Percentiles rank a stretch among this genome's conserved stretches.
Evolutionary conservation across 53 echinoderm and acorn worm genomes (phyloP).

Genomic region (Echinometra lucunter): DNA sequence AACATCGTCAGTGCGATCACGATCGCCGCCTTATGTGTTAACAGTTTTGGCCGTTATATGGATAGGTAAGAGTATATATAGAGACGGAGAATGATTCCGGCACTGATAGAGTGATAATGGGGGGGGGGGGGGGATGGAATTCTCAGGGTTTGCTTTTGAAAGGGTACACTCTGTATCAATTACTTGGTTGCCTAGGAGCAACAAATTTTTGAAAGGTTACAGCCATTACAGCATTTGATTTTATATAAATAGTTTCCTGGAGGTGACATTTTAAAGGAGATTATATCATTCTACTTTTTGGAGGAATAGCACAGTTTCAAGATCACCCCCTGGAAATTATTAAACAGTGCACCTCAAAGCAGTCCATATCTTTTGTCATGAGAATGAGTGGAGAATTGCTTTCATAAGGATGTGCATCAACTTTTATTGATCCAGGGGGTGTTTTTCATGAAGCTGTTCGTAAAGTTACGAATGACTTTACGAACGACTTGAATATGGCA

Average conservation of each 20-base stretch:
- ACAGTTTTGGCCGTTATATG: constrained; percentile 50
- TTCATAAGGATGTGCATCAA: too few species aligned
- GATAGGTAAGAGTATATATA: constrained; percentile 32
- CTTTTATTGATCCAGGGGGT: too few species aligned
- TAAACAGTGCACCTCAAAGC: too few species aligned
- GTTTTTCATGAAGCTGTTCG: too few species aligned
- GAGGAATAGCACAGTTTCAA: too few species aligned
- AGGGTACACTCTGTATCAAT: not conserved
- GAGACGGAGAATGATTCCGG: not conserved
- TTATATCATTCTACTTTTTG: not conserved
- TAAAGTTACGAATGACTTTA: too few species aligned
- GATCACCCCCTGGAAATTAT: too few species aligned
- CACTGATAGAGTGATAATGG: constrained; percentile 37
- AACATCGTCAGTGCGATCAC: constrained; percentile 63
- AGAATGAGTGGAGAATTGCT: too few species aligned
- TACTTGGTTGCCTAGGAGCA: not conserved
- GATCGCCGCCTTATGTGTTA: constrained; percentile 54
- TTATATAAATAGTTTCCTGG: not conserved
- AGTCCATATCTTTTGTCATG: too few species aligned
- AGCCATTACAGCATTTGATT: not conserved
- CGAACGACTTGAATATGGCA: too few species aligned
- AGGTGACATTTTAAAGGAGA: not conserved
- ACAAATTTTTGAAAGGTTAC: not conserved
- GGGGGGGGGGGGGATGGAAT: not conserved
- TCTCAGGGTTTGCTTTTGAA: not conserved